These are phyloP conservation scores for Cosmia pyralina DNA, from an alignment of 2,888 invertebrate species.

Conservation along the genomic window DNA sequence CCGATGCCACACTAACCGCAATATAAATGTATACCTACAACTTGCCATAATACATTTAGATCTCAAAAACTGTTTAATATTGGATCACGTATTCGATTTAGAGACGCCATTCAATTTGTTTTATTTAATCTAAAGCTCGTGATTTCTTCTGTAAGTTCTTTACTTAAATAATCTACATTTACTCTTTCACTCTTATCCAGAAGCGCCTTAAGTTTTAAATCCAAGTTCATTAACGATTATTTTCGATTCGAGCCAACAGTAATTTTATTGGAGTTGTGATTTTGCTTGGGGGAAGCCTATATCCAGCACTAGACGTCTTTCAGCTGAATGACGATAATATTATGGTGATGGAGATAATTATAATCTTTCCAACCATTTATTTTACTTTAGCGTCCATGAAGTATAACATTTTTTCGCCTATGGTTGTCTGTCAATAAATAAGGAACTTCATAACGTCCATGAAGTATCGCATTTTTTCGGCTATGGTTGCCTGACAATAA, in stretches of 20 bases:
- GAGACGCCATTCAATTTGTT: constrained; percentile 43
- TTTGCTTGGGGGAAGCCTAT: neutral
- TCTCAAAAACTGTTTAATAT: constrained; percentile 42
- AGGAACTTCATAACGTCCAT: no score
- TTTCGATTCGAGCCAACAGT: neutral
- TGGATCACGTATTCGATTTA: constrained; percentile 63
- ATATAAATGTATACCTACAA: constrained; percentile 31
- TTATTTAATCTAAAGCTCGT: constrained; percentile 42
- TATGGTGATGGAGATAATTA: no score
- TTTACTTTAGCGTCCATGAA: no score
- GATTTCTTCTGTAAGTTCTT: constrained; percentile 39
- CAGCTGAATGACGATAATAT: neutral
- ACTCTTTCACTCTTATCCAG: constrained; percentile 30
- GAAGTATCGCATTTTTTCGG: no score
- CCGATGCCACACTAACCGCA: constrained; percentile 36
- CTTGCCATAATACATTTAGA: constrained; percentile 30
- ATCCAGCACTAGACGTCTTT: neutral
- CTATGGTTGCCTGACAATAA: no score
- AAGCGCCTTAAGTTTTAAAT: neutral
- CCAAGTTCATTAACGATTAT: neutral
- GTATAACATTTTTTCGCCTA: no score
- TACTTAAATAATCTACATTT: constrained; percentile 29
- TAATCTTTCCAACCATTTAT: no score
- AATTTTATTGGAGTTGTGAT: neutral
- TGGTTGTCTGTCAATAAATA: no score